Percentiles rank a stretch among this genome's conserved stretches.
These are phyloP conservation scores for Trichosurus vulpecula DNA, from an alignment of 2,797 vertebrate genomes.

Conservation along the genomic window DNA sequence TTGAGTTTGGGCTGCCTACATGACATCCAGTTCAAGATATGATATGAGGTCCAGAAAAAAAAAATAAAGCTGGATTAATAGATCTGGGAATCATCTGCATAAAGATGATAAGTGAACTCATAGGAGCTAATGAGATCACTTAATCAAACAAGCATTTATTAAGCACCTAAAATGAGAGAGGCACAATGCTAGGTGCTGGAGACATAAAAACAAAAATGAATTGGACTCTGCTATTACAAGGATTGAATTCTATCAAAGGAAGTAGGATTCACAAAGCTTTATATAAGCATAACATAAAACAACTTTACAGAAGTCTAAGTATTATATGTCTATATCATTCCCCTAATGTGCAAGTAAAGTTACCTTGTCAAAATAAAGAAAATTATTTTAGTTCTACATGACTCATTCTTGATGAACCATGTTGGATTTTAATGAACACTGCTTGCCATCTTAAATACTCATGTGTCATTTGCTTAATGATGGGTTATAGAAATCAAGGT, in stretches of 20 bases:
- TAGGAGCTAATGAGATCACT: neutral
- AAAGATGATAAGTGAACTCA: neutral
- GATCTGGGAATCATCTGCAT: neutral
- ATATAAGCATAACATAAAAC: neutral
- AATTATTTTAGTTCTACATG: neutral
- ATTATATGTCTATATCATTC: neutral
- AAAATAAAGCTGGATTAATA: neutral
- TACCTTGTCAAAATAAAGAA: neutral
- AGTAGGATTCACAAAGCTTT: neutral
- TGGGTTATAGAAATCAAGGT: neutral
- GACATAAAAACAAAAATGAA: neutral
- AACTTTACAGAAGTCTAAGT: neutral
- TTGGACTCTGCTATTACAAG: neutral
- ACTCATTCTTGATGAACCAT: neutral
- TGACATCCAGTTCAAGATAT: neutral
- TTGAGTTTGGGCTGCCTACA: neutral
- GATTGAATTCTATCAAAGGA: neutral
- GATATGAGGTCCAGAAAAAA: neutral
- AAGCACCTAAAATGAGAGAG: neutral
- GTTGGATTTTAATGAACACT: neutral
- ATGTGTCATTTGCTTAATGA: neutral
- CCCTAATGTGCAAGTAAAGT: neutral
- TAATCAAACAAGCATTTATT: neutral
- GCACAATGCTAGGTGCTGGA: neutral
- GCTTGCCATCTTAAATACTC: neutral